Evolutionary conservation across 2,797 vertebrate genomes (phyloP), one percentile per base, ranked within the genome.

Genomic region (Echeneis naucrates): DNA sequence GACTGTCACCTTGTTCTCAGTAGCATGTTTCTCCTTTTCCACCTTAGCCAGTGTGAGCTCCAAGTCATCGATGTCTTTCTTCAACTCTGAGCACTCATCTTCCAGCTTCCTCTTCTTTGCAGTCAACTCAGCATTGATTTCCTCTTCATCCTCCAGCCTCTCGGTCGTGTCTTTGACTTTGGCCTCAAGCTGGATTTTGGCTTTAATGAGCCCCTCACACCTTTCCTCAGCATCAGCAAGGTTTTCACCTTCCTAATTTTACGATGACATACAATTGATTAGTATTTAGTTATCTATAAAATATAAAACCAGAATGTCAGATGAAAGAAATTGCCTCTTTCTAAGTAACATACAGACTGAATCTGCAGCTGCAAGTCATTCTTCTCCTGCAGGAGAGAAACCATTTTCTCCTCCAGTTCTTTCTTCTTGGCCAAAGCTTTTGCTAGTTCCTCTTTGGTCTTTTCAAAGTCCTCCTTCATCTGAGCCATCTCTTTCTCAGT

Each of bases 351-450:
- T 89, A 98, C 96, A 73, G 96, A 74, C 80, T 96, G 94, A 11
- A 96, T 89, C 87, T 96, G 96, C 1, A 97, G 89, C 74, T 90
- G 87, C 53, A 97, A 55, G 23, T 97, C 95, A 45, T 97, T 97
- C 84, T 97, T 98, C 75, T 98, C 96, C 75, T 98, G 95, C 55
- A 95, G 71, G 0, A 98, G 82, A 37, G 94, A 75, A 32, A 96
- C 95, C 95, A 97, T 96, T 88, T 97, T 98, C 82, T 97, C 96
- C 55, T 98, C 96, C 1, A 97, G 89, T 12, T 97, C 96, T 50
- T 97, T 98, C 72, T 95, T 94, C 83, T 95, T 96, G 12, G 95
- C 91, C 23, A 95, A 90, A 68, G 96, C 92, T 65, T 96, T 96
- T 0, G 91, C 82, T 30, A 98, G 92, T 0, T 96, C 95, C 0